Evolutionary conservation across 2,888 invertebrate species (phyloP).

Genomic region (Caenorhabditis doughertyi): DNA sequence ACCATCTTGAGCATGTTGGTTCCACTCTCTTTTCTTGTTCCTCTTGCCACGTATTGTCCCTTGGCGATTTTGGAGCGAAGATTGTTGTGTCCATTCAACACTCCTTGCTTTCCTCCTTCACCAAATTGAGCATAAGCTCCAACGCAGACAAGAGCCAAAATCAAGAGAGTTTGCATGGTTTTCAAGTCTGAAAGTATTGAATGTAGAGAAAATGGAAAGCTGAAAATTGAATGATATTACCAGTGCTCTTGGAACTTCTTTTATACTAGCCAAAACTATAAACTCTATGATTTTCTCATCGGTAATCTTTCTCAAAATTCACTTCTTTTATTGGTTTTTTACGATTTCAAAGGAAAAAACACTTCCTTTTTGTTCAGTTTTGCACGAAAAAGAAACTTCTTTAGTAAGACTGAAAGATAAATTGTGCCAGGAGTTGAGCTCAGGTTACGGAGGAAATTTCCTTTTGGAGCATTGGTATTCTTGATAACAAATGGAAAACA

Average conservation of each 20-base stretch:
- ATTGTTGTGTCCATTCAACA: slow-evolving; percentile 47
- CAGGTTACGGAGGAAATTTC: too few species aligned
- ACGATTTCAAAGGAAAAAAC: not conserved
- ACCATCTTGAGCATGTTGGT: slow-evolving; percentile 36
- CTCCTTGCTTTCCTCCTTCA: slow-evolving; percentile 14
- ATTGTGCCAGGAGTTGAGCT: too few species aligned
- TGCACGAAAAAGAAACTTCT: not conserved
- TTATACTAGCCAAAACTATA: slow-evolving; percentile 4
- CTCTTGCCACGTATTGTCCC: slow-evolving; percentile 37
- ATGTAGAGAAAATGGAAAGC: not conserved
- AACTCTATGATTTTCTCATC: slow-evolving; percentile 14
- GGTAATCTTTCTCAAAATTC: not conserved
- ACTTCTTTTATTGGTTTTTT: slow-evolving; percentile 7
- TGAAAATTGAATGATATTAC: not conserved
- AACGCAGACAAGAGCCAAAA: slow-evolving; percentile 12
- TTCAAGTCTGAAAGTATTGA: slow-evolving; percentile 15
- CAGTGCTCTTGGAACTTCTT: not conserved
- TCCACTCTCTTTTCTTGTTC: slow-evolving; percentile 22
- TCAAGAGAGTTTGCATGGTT: slow-evolving; percentile 20
- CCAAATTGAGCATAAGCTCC: slow-evolving; percentile 29
- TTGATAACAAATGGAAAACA: too few species aligned
- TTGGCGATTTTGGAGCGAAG: slow-evolving; percentile 34
- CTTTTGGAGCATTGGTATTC: too few species aligned
- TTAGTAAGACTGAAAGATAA: too few species aligned
- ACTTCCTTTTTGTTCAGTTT: not conserved